These are phyloP conservation scores for Xylota sylvarum DNA, from an alignment of 2,888 invertebrate species.

Conservation along the genomic window DNA sequence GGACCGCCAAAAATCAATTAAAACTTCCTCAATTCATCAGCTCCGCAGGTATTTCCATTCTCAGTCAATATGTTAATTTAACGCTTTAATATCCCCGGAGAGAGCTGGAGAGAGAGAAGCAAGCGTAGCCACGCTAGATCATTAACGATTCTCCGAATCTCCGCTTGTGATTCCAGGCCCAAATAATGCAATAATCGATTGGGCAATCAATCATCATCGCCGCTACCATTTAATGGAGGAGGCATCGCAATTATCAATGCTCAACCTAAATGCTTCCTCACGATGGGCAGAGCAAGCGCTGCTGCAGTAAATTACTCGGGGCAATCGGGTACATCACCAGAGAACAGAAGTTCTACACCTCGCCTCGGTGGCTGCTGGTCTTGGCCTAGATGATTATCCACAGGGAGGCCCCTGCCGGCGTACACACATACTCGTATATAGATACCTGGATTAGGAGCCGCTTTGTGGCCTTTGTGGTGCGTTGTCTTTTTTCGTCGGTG, in stretches of 20 bases:
- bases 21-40: slow-evolving; percentile 75
- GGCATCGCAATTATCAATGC: slow-evolving; percentile 77
- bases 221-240: slow-evolving; percentile 77
- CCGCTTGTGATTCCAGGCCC: slow-evolving; percentile 31
- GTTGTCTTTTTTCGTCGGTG: slow-evolving; percentile 62
- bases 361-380: slow-evolving; percentile 50
- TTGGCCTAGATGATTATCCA: slow-evolving; percentile 71
- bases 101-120: slow-evolving; percentile 4
- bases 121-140: slow-evolving; percentile 17
- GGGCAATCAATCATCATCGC: slow-evolving; percentile 77
- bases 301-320: slow-evolving; percentile 52
- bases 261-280: slow-evolving; percentile 76
- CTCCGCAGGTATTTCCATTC: slow-evolving; percentile 68
- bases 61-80: slow-evolving; percentile 77
- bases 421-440: no score
- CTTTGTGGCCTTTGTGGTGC: slow-evolving; percentile 54
- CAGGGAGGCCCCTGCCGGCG: slow-evolving; percentile 42
- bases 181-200: slow-evolving; percentile 76
- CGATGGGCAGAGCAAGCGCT: slow-evolving; percentile 7
- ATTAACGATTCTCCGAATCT: slow-evolving; percentile 74
- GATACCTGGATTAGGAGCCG: slow-evolving; percentile 47
- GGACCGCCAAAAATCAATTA: slow-evolving; percentile 73
- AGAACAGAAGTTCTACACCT: slow-evolving; percentile 61
- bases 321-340: slow-evolving; percentile 52
- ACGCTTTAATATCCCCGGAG: slow-evolving; percentile 71